Percentiles rank a stretch among this genome's conserved stretches.
These are phyloP conservation scores for Semnornis frantzii DNA, from an alignment of 2,113 vertebrate genomes.

Conservation along the genomic window DNA sequence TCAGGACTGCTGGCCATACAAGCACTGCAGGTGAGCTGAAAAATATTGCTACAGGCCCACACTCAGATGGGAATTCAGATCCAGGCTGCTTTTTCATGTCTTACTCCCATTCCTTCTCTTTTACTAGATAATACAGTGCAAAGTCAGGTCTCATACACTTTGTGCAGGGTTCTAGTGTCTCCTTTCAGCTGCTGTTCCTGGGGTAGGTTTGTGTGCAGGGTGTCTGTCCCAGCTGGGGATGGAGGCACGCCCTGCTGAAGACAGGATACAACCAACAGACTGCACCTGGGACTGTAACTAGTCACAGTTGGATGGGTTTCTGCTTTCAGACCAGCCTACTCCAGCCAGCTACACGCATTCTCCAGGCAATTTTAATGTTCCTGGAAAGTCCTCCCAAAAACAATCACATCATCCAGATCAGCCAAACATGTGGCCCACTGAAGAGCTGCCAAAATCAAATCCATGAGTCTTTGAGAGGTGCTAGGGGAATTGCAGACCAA, in stretches of 20 bases:
- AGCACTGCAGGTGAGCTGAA: background rate
- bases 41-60: background rate
- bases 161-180: background rate
- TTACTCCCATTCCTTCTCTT: background rate
- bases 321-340: conserved; percentile 65
- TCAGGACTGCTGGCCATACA: background rate
- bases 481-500: conserved; percentile 69
- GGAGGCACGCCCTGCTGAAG: conserved; percentile 50
- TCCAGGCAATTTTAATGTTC: conserved; percentile 72
- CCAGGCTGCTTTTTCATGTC: background rate
- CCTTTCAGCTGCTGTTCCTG: background rate
- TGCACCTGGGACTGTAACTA: conserved; percentile 49
- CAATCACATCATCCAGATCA: conserved; percentile 76
- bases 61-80: background rate
- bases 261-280: background rate
- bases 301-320: conserved; percentile 61
- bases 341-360: conserved; percentile 64
- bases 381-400: conserved; percentile 74
- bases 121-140: background rate
- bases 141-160: background rate
- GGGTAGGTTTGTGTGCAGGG: background rate
- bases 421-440: conserved; percentile 66
- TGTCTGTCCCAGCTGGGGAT: conserved; percentile 23
- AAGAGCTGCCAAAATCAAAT: conserved; percentile 74
- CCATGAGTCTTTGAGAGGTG: conserved; percentile 60